Evolutionary conservation across 2,797 vertebrate genomes (phyloP).

Genomic region (Decapterus maruadsi): DNA sequence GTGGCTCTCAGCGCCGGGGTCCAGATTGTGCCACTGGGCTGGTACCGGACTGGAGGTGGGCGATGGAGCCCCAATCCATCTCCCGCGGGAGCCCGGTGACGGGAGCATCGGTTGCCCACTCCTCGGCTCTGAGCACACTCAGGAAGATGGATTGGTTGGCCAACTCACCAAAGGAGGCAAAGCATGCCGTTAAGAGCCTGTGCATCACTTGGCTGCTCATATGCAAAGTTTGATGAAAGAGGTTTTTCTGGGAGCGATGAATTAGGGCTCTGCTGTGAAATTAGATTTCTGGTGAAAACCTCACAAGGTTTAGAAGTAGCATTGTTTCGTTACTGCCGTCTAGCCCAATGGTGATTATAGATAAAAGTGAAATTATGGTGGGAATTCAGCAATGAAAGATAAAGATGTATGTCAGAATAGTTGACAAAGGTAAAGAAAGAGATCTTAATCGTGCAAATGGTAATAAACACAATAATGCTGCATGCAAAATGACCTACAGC

Average conservation of each 20-base stretch:
- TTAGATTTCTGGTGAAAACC: slow-evolving; percentile 83
- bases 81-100: slow-evolving; percentile 93
- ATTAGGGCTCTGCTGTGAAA: slow-evolving; percentile 86
- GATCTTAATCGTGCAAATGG: slow-evolving; percentile 19
- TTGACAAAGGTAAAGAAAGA: slow-evolving; percentile 12
- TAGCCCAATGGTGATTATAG: slow-evolving; percentile 52
- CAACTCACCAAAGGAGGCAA: slow-evolving; percentile 89
- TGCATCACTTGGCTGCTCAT: slow-evolving; percentile 90
- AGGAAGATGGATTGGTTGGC: slow-evolving; percentile 92
- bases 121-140: slow-evolving; percentile 87
- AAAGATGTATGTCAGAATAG: slow-evolving; percentile 39
- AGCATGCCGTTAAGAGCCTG: slow-evolving; percentile 89
- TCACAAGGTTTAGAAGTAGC: slow-evolving; percentile 74
- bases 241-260: slow-evolving; percentile 87
- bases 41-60: slow-evolving; percentile 88
- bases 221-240: slow-evolving; percentile 92
- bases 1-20: slow-evolving; percentile 77
- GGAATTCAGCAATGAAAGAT: slow-evolving; percentile 50
- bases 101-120: slow-evolving; percentile 88
- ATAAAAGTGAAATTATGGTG: slow-evolving; percentile 55
- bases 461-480: background rate
- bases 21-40: slow-evolving; percentile 88
- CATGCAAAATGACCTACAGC: background rate
- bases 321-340: slow-evolving; percentile 72
- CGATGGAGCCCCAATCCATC: slow-evolving; percentile 90